Evolutionary conservation across 2,888 invertebrate genomes (phyloP).

Genomic region (Spisula solida): DNA sequence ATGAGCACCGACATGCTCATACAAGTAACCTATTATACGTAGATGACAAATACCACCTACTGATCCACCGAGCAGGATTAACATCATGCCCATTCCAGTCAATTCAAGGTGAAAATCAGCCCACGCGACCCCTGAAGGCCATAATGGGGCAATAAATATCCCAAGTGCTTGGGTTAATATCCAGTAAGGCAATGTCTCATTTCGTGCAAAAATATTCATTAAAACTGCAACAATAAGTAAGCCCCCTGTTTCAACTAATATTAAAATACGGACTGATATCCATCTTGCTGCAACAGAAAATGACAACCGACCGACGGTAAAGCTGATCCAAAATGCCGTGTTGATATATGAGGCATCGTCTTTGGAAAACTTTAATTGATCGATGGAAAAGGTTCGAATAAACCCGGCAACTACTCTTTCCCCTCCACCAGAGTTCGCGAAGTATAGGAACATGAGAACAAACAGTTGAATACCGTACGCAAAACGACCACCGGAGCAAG

Average conservation of each 20-base stretch:
- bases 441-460: constrained; percentile 71
- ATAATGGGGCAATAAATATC: constrained; percentile 73
- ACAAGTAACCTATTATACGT: constrained; percentile 76
- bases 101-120: constrained; percentile 77
- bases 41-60: constrained; percentile 76
- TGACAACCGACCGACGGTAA: constrained; percentile 72
- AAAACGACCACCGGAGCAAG: constrained; percentile 73
- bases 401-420: constrained; percentile 78
- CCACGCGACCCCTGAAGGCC: constrained; percentile 79
- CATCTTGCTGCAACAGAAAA: constrained; percentile 72
- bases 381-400: constrained; percentile 77
- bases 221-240: constrained; percentile 62
- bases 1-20: constrained; percentile 71
- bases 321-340: constrained; percentile 79
- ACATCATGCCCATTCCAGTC: constrained; percentile 75
- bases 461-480: constrained; percentile 72
- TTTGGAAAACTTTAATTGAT: constrained; percentile 72
- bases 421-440: constrained; percentile 74
- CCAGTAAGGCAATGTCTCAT: constrained; percentile 72
- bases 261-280: constrained; percentile 71
- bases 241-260: constrained; percentile 69
- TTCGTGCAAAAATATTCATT: constrained; percentile 71
- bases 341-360: constrained; percentile 74
- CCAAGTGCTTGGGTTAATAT: constrained; percentile 72
- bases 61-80: constrained; percentile 73